A percentile compares a stretch with the other conserved stretches of the same genome.
These are phyloP conservation scores for Oxyteleia sp. DNA, from an alignment of 2,888 invertebrate species.

Conservation along the genomic window DNA sequence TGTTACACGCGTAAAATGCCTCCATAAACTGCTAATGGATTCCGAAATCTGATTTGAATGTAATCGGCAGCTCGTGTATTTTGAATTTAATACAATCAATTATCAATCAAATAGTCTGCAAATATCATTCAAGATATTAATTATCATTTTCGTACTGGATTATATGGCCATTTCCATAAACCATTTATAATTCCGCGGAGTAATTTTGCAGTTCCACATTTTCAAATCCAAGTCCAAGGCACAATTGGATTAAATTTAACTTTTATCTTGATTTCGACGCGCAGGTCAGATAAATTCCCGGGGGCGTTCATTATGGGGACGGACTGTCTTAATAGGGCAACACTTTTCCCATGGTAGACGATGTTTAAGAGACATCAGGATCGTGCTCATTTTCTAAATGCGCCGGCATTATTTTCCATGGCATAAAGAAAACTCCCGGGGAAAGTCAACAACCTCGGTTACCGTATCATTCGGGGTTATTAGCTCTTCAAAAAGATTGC, in stretches of 20 bases:
- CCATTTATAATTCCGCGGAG: constrained; percentile 1
- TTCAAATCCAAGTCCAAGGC: not conserved
- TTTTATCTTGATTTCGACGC: not conserved
- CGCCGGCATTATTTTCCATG: constrained; percentile 46
- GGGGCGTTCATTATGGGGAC: constrained; percentile 19
- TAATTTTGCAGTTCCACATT: not conserved
- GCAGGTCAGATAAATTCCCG: constrained; percentile 12
- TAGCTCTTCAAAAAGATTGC: constrained; percentile 50
- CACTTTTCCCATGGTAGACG: constrained; percentile 30
- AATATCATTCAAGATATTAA: constrained; percentile 21
- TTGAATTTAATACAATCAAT: constrained; percentile 33
- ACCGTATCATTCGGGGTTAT: constrained; percentile 39
- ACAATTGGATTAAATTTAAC: not conserved
- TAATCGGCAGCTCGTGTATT: constrained; percentile 23
- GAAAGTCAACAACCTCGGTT: constrained; percentile 40
- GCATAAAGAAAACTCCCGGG: constrained; percentile 29
- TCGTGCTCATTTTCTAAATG: constrained; percentile 54
- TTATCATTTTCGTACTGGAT: constrained; percentile 5
- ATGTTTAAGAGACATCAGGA: constrained; percentile 50
- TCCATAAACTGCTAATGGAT: constrained; percentile 25
- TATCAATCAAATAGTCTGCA: constrained; percentile 17
- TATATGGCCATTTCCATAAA: not conserved
- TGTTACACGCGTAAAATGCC: constrained; percentile 2
- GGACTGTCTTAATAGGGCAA: constrained; percentile 18
- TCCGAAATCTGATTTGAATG: constrained; percentile 28